These are phyloP conservation scores for Bombycilla garrulus DNA, from an alignment of 2,113 vertebrate species.

Conservation along the genomic window DNA sequence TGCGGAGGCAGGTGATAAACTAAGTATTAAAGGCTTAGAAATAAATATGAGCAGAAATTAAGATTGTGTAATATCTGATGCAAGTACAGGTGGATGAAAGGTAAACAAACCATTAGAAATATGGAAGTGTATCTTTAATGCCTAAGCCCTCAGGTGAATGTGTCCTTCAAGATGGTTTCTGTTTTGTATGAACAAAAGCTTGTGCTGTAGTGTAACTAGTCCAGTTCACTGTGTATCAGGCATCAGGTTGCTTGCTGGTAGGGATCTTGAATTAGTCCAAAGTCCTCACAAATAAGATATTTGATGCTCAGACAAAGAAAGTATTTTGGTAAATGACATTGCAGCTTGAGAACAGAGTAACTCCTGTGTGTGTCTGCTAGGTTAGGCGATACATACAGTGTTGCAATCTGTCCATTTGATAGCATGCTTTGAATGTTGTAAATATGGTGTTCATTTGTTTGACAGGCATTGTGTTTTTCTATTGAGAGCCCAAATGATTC, in stretches of 20 bases:
- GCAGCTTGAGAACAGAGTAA: slow-evolving; percentile 20
- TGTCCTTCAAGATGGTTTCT: not conserved
- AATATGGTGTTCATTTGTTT: slow-evolving; percentile 33
- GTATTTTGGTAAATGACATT: not conserved
- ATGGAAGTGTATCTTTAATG: not conserved
- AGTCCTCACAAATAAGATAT: slow-evolving; percentile 17
- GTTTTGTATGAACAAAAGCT: not conserved
- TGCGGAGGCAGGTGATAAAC: not conserved
- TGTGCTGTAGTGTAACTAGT: not conserved
- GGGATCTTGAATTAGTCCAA: not conserved
- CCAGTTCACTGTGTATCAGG: not conserved
- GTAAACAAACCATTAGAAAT: not conserved
- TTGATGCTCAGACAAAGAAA: not conserved
- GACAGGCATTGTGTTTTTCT: not conserved
- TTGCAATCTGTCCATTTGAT: slow-evolving; percentile 4
- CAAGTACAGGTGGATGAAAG: not conserved
- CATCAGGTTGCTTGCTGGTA: not conserved
- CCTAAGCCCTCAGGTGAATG: not conserved
- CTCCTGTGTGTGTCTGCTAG: not conserved
- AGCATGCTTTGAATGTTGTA: not conserved
- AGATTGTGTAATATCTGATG: not conserved
- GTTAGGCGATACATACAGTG: not conserved
- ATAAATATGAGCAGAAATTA: not conserved
- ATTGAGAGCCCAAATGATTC: not conserved
- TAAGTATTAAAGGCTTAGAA: not conserved